Percentiles rank a stretch among this genome's conserved stretches.
Conservation (phyloP, 2,113 vertebrate genomes). For the Rhinolophus ferrumequinum region DNA sequence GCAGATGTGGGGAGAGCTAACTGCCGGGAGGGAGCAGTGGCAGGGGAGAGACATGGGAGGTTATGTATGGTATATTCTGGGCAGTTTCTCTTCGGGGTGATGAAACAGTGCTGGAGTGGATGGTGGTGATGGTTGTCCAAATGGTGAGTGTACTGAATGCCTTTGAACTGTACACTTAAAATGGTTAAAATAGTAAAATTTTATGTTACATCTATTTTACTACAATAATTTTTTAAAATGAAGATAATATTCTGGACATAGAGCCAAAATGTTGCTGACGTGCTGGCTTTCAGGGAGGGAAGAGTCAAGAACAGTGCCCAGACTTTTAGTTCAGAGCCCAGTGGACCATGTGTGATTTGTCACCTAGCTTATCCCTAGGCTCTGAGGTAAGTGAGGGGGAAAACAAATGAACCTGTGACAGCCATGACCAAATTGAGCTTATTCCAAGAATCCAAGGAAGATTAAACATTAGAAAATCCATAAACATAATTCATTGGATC, state of each 20-base stretch:
- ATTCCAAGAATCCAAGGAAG: neutral
- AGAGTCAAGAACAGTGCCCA: neutral
- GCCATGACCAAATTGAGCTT: neutral
- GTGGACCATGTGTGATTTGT: neutral
- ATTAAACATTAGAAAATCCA: neutral
- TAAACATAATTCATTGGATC: neutral
- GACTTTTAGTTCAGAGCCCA: neutral
- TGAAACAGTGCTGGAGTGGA: neutral
- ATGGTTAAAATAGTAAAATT: neutral
- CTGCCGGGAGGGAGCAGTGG: neutral
- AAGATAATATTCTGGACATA: neutral
- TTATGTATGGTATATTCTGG: accelerated
- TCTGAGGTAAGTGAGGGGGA: neutral
- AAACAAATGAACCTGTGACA: neutral
- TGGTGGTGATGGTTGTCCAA: neutral
- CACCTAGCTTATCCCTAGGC: neutral
- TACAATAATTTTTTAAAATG: no score
- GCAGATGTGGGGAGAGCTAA: neutral
- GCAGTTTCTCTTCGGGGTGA: neutral
- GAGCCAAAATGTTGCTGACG: neutral
- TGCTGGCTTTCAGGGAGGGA: neutral
- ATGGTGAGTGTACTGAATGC: neutral
- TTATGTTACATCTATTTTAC: neutral
- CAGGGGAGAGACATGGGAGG: no score
- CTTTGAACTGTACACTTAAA: neutral